Percentiles rank a stretch among this genome's conserved stretches.
Conservation (phyloP, 2,113 vertebrate genomes). For the Pomatorhinus ruficollis region DNA sequence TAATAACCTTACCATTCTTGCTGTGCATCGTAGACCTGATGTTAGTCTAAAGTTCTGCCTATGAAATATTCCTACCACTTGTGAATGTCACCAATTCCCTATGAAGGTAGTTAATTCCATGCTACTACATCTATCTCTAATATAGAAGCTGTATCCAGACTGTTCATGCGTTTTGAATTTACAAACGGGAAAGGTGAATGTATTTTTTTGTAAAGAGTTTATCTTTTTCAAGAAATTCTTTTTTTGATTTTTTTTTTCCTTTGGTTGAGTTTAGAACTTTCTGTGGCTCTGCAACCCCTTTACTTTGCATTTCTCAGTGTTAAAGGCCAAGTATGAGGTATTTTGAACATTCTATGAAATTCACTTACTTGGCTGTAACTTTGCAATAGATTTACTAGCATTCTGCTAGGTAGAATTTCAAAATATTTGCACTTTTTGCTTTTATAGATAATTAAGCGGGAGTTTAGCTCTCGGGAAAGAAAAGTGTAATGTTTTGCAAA, state of each 20-base stretch:
- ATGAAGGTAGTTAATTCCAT: background rate
- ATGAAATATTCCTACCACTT: background rate
- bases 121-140: fast-evolving
- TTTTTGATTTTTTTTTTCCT: too few relatives aligned
- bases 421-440: background rate
- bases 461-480: background rate
- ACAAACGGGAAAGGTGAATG: background rate
- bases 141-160: background rate
- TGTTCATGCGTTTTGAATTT: background rate
- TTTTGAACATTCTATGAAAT: background rate
- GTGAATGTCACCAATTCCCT: background rate
- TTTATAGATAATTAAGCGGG: background rate
- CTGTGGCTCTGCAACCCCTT: background rate
- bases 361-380: background rate
- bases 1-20: background rate
- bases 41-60: background rate
- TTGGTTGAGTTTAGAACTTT: background rate
- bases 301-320: background rate
- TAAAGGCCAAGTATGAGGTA: background rate
- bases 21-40: background rate
- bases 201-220: background rate
- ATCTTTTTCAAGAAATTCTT: background rate
- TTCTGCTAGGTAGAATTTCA: background rate
- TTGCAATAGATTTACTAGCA: background rate
- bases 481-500: background rate